A percentile compares a stretch with the other conserved stretches of the same genome.
phyloP scores from a whole-genome alignment of 1,140 invertebrate genomes.

The Drosophila sulfurigaster region DNA sequence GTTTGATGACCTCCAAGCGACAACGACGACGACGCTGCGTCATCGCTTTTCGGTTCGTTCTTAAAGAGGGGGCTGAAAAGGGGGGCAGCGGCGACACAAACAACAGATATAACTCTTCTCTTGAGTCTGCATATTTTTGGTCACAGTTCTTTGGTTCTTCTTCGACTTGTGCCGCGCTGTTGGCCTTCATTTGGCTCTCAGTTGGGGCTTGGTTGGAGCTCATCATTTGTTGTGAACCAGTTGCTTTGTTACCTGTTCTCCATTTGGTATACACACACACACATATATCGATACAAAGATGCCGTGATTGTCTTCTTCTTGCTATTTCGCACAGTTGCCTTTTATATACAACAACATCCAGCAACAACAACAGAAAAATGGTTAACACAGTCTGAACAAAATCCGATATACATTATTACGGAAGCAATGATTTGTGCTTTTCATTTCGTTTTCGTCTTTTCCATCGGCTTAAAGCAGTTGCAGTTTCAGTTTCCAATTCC shows the following conservation, averaged over 20 bases:
- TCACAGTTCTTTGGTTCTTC: constrained; percentile 31
- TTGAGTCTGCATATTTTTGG: constrained; percentile 55
- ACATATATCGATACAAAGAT: constrained; percentile 39
- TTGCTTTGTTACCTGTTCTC: constrained; percentile 53
- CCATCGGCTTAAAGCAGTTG: not conserved
- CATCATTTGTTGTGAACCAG: constrained; percentile 49
- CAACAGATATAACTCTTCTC: constrained; percentile 32
- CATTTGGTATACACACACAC: constrained; percentile 38
- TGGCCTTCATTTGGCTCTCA: constrained; percentile 36
- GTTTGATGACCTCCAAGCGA: constrained; percentile 73
- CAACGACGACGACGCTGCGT: constrained; percentile 37
- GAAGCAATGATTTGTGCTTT: constrained; percentile 65
- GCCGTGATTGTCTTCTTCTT: constrained; percentile 58
- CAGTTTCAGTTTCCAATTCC: not conserved
- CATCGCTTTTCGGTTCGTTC: constrained; percentile 42
- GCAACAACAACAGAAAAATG: constrained; percentile 6
- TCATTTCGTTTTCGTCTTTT: constrained; percentile 43
- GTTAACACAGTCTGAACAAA: constrained; percentile 22
- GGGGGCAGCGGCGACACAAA: not conserved
- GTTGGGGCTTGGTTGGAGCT: constrained; percentile 20
- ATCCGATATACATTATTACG: constrained; percentile 60
- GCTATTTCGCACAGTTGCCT: constrained; percentile 38
- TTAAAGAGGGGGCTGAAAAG: not conserved
- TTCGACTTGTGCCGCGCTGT: constrained; percentile 2
- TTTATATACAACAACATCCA: constrained; percentile 24